Percentiles rank a stretch among this genome's conserved stretches.
phyloP scores from a whole-genome alignment of 2,888 invertebrate species.

The Harpalus rufipes region DNA sequence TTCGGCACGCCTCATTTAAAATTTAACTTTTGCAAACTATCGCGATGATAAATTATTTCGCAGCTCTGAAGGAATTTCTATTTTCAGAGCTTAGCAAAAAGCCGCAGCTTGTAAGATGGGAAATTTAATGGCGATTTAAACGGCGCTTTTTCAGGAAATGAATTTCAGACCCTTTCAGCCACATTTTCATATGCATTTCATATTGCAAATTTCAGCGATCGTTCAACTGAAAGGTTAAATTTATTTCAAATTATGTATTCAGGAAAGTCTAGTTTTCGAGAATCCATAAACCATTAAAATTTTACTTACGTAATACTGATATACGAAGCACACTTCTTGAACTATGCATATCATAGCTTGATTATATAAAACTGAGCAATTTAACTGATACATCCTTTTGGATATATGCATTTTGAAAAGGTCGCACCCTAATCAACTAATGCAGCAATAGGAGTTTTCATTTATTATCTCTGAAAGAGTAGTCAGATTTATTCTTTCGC shows the following conservation, averaged over 20 bases:
- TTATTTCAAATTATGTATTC: neutral
- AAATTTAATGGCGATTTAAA: neutral
- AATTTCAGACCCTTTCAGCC: neutral
- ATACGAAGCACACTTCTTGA: too few species aligned
- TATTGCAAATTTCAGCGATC: neutral
- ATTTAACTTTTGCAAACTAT: slow-evolving; percentile 42
- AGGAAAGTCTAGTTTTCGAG: too few species aligned
- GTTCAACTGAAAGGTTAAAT: neutral
- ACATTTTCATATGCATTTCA: neutral
- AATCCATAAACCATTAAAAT: too few species aligned
- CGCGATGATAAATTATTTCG: slow-evolving; percentile 39
- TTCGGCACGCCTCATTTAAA: slow-evolving; percentile 32
- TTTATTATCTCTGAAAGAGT: too few species aligned
- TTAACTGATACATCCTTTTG: too few species aligned
- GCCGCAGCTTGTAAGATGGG: neutral
- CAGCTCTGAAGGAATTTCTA: neutral
- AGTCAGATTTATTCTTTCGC: too few species aligned
- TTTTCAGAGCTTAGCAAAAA: neutral
- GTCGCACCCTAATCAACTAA: too few species aligned
- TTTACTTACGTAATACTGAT: too few species aligned
- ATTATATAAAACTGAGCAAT: too few species aligned
- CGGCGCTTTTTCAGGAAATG: neutral
- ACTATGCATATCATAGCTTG: too few species aligned
- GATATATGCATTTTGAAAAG: too few species aligned
- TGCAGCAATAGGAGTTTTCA: too few species aligned